Conservation (phyloP, 2,888 invertebrate genomes). For the Hypercompe scribonia region DNA sequence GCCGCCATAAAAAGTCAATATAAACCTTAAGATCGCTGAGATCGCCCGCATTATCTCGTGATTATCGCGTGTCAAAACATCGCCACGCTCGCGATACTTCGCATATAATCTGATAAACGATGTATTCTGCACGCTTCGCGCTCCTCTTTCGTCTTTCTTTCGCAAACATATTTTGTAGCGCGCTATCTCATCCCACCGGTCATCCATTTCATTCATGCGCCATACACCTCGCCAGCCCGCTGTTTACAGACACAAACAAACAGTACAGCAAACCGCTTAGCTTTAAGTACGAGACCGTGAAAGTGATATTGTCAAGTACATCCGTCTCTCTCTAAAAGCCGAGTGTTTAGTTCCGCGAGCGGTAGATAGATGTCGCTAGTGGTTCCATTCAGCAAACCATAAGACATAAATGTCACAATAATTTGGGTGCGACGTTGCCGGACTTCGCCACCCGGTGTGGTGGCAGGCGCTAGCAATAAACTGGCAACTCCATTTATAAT, state of each 20-base stretch:
- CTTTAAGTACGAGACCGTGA: slow-evolving; percentile 86
- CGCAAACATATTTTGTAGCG: slow-evolving; percentile 49
- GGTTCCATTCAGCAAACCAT: slow-evolving; percentile 68
- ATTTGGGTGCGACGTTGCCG: slow-evolving; percentile 86
- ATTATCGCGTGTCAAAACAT: slow-evolving; percentile 88
- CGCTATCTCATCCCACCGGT: slow-evolving; percentile 71
- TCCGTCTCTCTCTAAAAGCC: slow-evolving; percentile 80
- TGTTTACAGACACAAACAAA: slow-evolving; percentile 87
- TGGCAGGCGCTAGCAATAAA: slow-evolving; percentile 78
- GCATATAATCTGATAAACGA: slow-evolving; percentile 88
- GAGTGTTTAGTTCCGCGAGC: slow-evolving; percentile 64
- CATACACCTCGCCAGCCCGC: slow-evolving; percentile 83
- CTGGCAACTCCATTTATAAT: slow-evolving; percentile 60
- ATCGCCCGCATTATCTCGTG: slow-evolving; percentile 86
- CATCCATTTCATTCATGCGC: slow-evolving; percentile 87
- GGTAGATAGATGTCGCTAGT: slow-evolving; percentile 80
- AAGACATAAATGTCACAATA: slow-evolving; percentile 82
- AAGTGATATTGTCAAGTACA: slow-evolving; percentile 85
- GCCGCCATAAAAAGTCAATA: slow-evolving; percentile 83
- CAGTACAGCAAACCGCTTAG: slow-evolving; percentile 87
- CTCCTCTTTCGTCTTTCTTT: slow-evolving; percentile 68
- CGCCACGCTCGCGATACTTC: slow-evolving; percentile 87
- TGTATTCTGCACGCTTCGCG: slow-evolving; percentile 85
- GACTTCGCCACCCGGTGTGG: slow-evolving; percentile 82
- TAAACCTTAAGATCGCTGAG: slow-evolving; percentile 85